These are phyloP conservation scores for Hybognathus amarus DNA, from an alignment of 2,797 vertebrate genomes.

Conservation along the genomic window DNA sequence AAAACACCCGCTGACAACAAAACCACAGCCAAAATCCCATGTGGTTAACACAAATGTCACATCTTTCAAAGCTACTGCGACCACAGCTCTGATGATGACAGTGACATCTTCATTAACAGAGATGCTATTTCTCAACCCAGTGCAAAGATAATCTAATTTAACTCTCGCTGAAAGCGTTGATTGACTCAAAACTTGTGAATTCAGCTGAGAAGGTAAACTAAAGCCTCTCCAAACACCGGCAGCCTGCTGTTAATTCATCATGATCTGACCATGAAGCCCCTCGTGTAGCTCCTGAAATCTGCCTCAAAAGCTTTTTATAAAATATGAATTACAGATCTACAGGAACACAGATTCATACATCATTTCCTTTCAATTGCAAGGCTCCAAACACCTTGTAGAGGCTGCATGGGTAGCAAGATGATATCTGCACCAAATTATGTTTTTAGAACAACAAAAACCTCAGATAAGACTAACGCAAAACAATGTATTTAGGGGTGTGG, in stretches of 20 bases:
- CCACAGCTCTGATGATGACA: slow-evolving; percentile 8
- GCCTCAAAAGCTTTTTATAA: neutral
- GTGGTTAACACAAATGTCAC: slow-evolving; percentile 6
- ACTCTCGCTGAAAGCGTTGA: neutral
- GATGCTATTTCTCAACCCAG: neutral
- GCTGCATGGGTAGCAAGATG: neutral
- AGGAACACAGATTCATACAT: neutral
- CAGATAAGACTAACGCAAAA: neutral
- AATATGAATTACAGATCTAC: slow-evolving; percentile 13
- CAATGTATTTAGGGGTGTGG: too few species aligned
- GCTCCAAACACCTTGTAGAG: slow-evolving; percentile 1
- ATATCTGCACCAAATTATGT: slow-evolving; percentile 8
- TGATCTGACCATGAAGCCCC: neutral
- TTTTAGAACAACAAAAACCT: neutral
- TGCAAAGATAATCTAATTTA: neutral
- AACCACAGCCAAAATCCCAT: neutral
- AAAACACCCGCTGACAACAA: slow-evolving; percentile 7
- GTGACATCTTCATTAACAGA: slow-evolving; percentile 4
- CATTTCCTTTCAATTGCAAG: neutral
- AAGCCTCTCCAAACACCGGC: neutral
- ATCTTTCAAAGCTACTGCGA: neutral
- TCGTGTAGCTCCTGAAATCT: neutral
- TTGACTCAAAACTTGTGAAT: slow-evolving; percentile 1
- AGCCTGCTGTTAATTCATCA: slow-evolving; percentile 24
- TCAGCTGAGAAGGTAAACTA: neutral